A percentile compares a stretch with the other conserved stretches of the same genome.
Conservation (phyloP, 2,888 invertebrate genomes). For the Morpho helenor region DNA sequence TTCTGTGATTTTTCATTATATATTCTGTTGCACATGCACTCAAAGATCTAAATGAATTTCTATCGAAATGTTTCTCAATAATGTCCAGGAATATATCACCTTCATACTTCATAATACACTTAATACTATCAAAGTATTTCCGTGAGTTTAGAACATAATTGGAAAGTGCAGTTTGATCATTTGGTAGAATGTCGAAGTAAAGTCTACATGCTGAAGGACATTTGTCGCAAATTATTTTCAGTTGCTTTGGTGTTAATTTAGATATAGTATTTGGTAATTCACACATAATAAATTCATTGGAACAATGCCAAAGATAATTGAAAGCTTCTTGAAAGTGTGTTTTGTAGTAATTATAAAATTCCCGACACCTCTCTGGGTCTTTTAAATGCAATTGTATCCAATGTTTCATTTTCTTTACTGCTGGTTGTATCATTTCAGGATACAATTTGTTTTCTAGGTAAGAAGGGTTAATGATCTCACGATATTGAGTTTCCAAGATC, state of each 20-base stretch:
- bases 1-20: constrained; percentile 42
- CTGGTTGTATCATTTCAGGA: constrained; percentile 49
- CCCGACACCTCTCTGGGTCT: constrained; percentile 39
- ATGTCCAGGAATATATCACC: constrained; percentile 43
- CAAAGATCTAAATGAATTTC: constrained; percentile 25
- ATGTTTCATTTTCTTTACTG: constrained; percentile 48
- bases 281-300: constrained; percentile 37
- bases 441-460: constrained; percentile 48
- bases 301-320: constrained; percentile 45
- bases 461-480: constrained; percentile 45
- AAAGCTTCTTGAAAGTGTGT: constrained; percentile 38
- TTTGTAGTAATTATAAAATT: constrained; percentile 50
- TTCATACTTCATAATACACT: constrained; percentile 41
- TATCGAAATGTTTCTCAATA: constrained; percentile 42
- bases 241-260: constrained; percentile 40
- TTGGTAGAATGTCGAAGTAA: constrained; percentile 42
- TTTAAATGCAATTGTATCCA: constrained; percentile 42
- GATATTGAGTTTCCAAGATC: constrained; percentile 41
- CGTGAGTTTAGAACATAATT: constrained; percentile 32
- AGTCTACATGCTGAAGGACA: constrained; percentile 40
- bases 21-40: constrained; percentile 38
- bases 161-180: constrained; percentile 29
- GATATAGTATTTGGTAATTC: constrained; percentile 37
- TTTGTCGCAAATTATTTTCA: constrained; percentile 47
- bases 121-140: constrained; percentile 40